Base-by-base conservation (phyloP, 2,797 vertebrate species). In the Mus minutoides region DNA sequence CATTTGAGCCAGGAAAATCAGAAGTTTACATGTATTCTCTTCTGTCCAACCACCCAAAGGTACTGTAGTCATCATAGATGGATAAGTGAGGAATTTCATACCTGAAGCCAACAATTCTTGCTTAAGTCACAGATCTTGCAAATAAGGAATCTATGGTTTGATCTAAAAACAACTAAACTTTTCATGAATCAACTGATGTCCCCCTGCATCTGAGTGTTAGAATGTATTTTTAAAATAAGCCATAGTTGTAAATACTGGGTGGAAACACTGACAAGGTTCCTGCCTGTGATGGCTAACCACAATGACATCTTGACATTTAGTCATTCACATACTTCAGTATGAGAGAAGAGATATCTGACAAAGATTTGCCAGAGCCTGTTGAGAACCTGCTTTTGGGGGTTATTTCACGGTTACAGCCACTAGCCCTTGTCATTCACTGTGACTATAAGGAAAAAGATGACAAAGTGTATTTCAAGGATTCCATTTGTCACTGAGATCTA, bases 401-500 rank as follows among this genome's bases (percentile, higher is more conserved):
- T 58, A 13, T 88, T 96, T 94, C 46, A 10, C 19, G 62, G 90
- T 95, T 91, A 96, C 96, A 76, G 89, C 58, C 75, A 9, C 26
- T 78, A 87, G 75, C 9, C 89, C 71, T 0, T 92, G 96, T 97
- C 84, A 98, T 29, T 40, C 29, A 60, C 11, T 79, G 17, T 93
- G 93, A 96, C 89, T 97, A 52, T 0, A 0, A 91, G 75, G 76
- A 86, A 95, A 90, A n/a, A 96, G 94, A 94, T 12, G 31, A 96
- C 12, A 96, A 97, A 95, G 22, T 92, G 62, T 95, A 97, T 96
- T 97, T 96, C 58, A 86, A 31, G 64, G 92, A 90, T 13, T 46
- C 69, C 80, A 64, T 97, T 91, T 97, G 94, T 96, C 96, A 96
- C 29, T 11, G n/a, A 96, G 91, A 31, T 95, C 46, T 26, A 16